Conservation (phyloP, 2,888 invertebrate genomes). For the Phlogophora meticulosa region DNA sequence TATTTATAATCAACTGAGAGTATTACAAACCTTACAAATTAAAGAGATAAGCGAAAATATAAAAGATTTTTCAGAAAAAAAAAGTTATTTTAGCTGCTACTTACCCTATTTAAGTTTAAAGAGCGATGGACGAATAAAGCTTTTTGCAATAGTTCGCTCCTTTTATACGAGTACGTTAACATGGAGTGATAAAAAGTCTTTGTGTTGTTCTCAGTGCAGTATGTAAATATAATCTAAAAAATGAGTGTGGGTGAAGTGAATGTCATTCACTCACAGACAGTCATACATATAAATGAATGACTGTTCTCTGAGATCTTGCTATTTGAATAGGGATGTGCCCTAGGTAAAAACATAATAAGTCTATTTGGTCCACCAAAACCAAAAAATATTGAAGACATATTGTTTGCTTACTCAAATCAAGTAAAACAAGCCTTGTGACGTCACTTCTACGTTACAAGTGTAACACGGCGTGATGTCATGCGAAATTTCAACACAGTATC, state of each 20-base stretch:
- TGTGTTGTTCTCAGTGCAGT: conserved; percentile 16
- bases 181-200: conserved; percentile 25
- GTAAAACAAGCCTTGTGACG: too few species aligned
- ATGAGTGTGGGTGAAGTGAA: neutral
- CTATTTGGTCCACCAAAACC: too few species aligned
- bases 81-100: conserved; percentile 23
- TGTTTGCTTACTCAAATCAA: too few species aligned
- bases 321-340: too few species aligned
- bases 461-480: too few species aligned
- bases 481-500: too few species aligned
- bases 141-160: conserved; percentile 16
- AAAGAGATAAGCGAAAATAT: neutral
- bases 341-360: too few species aligned
- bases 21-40: neutral
- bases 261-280: too few species aligned
- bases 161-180: conserved; percentile 42
- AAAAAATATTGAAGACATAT: too few species aligned
- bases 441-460: too few species aligned
- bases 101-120: conserved; percentile 45
- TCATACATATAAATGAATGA: too few species aligned
- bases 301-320: too few species aligned
- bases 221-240: neutral
- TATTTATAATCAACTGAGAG: neutral
- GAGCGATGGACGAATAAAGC: conserved; percentile 33
- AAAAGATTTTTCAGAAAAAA: neutral